These are phyloP conservation scores for Hydrozoanthus tunicans DNA, from an alignment of 64 coral and sea anemone genomes.

Conservation along the genomic window DNA sequence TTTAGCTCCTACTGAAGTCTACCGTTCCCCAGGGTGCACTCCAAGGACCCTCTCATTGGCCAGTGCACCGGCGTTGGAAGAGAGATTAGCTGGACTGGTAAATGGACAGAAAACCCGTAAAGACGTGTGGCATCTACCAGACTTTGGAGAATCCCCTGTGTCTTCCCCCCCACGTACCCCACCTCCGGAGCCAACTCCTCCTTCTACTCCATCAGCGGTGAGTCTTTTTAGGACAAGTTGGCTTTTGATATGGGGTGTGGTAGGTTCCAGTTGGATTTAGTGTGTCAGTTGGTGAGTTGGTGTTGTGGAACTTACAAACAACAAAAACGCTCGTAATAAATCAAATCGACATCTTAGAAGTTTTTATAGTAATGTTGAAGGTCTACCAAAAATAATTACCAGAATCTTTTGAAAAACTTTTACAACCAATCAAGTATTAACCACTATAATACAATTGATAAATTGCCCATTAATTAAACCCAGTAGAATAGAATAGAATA, in stretches of 20 bases:
- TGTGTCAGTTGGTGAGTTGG: no score
- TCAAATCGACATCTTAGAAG: no score
- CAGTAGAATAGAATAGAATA: no score
- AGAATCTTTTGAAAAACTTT: no score
- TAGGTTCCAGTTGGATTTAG: no score
- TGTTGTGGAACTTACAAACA: no score
- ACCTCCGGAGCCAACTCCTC: slow-evolving; percentile 75
- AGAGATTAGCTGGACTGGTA: slow-evolving; percentile 21
- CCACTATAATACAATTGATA: no score
- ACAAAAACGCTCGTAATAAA: no score
- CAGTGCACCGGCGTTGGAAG: slow-evolving; percentile 51
- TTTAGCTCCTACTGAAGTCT: slow-evolving; percentile 92
- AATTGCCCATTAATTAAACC: no score
- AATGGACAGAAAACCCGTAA: slow-evolving; percentile 15
- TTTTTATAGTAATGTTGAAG: no score
- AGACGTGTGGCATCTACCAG: slow-evolving; percentile 72
- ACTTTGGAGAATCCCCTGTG: slow-evolving; percentile 89
- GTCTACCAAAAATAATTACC: no score
- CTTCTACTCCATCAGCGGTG: slow-evolving; percentile 78
- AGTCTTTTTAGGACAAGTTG: slow-evolving; percentile 1
- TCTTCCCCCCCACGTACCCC: slow-evolving; percentile 83
- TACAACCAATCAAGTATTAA: no score
- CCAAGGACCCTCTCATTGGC: slow-evolving; percentile 71
- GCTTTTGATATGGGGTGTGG: neutral
- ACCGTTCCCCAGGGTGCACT: slow-evolving; percentile 75